Evolutionary conservation across 2,113 vertebrate species (phyloP).

Genomic region (Hoplias malabaricus): DNA sequence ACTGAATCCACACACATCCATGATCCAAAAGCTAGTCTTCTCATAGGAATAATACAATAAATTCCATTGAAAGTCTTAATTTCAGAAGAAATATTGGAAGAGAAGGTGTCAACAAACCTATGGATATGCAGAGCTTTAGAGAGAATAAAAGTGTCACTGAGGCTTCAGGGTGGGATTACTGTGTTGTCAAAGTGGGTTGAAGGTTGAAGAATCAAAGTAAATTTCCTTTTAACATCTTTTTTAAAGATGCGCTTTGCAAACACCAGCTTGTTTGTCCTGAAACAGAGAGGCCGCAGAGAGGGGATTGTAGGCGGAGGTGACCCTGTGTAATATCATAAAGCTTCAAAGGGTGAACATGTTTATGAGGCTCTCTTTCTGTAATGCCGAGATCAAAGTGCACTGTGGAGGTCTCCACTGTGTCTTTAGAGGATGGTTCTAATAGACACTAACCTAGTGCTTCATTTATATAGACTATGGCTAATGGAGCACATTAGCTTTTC

Average conservation of each 20-base stretch:
- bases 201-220: constrained; percentile 43
- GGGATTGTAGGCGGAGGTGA: constrained; percentile 37
- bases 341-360: constrained; percentile 61
- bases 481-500: constrained; percentile 29
- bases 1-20: too few species aligned
- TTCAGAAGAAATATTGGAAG: background rate
- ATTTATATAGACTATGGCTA: background rate
- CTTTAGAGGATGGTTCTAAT: constrained; percentile 51
- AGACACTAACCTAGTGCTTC: constrained; percentile 22
- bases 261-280: constrained; percentile 53
- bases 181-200: background rate
- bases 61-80: background rate
- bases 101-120: background rate
- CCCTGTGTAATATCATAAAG: constrained; percentile 50
- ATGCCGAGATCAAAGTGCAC: constrained; percentile 55
- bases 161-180: background rate
- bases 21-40: too few species aligned
- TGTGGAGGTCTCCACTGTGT: constrained; percentile 12
- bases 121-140: background rate
- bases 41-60: background rate
- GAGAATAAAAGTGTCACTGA: background rate
- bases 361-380: constrained; percentile 49
- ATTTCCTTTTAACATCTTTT: constrained; percentile 57
- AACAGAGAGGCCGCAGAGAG: constrained; percentile 32
- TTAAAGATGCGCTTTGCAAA: constrained; percentile 61